Evolutionary conservation across 2,797 vertebrate genomes (phyloP).

Genomic region (Oreochromis mossambicus): DNA sequence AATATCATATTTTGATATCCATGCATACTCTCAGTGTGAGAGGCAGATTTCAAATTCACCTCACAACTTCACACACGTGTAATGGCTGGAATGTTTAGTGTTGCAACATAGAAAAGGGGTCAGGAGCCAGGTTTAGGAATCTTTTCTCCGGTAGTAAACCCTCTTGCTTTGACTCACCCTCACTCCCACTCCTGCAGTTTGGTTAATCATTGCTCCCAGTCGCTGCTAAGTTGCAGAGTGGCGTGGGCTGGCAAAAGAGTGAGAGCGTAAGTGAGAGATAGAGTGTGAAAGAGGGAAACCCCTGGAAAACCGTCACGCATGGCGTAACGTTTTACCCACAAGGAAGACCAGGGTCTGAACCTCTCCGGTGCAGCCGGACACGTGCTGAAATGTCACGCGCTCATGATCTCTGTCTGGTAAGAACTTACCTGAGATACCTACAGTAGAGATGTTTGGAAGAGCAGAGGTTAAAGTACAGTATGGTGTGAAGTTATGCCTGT

Average conservation of each 20-base stretch:
- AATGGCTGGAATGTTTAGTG: background rate
- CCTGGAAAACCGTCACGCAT: background rate
- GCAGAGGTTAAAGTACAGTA: background rate
- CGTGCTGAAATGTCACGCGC: background rate
- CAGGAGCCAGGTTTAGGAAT: slow-evolving; percentile 4
- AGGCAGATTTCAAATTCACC: background rate
- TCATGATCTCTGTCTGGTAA: slow-evolving; percentile 10
- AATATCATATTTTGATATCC: background rate
- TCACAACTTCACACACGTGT: background rate
- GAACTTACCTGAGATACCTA: background rate
- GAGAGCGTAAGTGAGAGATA: background rate
- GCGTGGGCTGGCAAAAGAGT: background rate
- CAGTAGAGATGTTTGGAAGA: background rate
- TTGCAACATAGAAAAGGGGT: background rate
- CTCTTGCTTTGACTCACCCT: background rate
- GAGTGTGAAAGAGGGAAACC: slow-evolving; percentile 12
- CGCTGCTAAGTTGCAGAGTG: slow-evolving; percentile 39
- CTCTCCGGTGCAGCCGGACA: background rate
- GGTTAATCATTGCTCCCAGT: slow-evolving; percentile 63
- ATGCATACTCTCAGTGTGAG: background rate
- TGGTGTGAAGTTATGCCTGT: background rate
- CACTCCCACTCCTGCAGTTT: background rate
- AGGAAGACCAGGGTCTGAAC: slow-evolving; percentile 9
- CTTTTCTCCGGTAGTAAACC: background rate
- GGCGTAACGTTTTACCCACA: background rate